Conservation (phyloP, 1,140 invertebrate genomes). For the Bacillus rossius region DNA sequence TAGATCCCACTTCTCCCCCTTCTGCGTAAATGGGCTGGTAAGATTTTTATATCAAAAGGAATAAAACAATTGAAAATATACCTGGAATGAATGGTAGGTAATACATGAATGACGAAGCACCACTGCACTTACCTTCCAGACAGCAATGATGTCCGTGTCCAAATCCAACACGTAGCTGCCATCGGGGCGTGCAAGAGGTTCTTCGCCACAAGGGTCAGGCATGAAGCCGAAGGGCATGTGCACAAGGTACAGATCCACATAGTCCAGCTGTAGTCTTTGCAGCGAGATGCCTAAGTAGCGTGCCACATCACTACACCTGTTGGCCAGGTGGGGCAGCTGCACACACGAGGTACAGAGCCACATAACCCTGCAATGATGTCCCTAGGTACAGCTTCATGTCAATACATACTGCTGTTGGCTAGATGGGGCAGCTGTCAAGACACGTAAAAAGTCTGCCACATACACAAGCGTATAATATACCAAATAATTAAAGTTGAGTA, state of each 20-base stretch:
- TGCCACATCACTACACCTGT: conserved; percentile 12
- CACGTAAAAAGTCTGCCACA: not conserved
- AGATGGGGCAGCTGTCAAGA: not conserved
- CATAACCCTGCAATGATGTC: not conserved
- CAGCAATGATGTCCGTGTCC: conserved; percentile 37
- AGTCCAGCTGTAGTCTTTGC: conserved; percentile 50
- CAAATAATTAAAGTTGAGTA: no score
- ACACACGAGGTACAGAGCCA: not conserved
- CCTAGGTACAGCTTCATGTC: not conserved
- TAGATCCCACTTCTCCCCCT: no score
- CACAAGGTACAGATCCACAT: conserved; percentile 66
- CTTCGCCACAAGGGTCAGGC: conserved; percentile 31
- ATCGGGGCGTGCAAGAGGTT: conserved; percentile 38
- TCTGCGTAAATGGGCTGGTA: no score
- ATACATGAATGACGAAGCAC: no score
- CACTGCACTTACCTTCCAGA: conserved; percentile 43
- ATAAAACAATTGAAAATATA: no score
- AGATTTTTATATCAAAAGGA: no score
- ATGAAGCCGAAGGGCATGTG: conserved; percentile 57
- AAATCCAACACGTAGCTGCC: conserved; percentile 36
- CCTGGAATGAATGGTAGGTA: no score
- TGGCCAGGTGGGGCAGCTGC: conserved; percentile 20
- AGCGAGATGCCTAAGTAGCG: conserved; percentile 41
- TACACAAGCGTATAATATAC: not conserved
- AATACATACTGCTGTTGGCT: not conserved